A percentile compares a stretch with the other conserved stretches of the same genome.
Conservation (phyloP, 1,140 invertebrate species). For the Cylas formicarius region DNA sequence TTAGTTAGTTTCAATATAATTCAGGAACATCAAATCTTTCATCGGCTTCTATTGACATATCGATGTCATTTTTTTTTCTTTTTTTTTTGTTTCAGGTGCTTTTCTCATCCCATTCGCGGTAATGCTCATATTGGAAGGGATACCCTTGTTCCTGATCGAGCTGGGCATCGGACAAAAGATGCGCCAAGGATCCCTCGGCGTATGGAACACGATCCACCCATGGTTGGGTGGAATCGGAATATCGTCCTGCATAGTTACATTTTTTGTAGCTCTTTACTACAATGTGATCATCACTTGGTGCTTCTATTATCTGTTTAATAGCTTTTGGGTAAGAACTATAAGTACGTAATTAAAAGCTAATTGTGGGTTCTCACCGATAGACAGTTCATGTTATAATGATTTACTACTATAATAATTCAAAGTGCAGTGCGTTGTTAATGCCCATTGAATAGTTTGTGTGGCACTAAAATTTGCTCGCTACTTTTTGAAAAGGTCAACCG, state of each 20-base stretch:
- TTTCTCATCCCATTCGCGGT: slow-evolving; percentile 95
- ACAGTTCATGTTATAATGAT: too few species aligned
- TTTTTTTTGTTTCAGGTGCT: slow-evolving; percentile 61
- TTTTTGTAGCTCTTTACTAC: slow-evolving; percentile 91
- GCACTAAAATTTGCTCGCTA: too few species aligned
- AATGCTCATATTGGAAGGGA: slow-evolving; percentile 87
- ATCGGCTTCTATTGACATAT: too few species aligned
- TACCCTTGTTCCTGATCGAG: slow-evolving; percentile 90
- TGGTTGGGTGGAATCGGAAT: slow-evolving; percentile 87
- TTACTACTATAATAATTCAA: too few species aligned
- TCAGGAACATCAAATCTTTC: too few species aligned
- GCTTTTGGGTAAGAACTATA: slow-evolving; percentile 62
- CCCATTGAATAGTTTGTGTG: too few species aligned
- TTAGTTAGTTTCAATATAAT: too few species aligned
- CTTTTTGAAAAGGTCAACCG: too few species aligned
- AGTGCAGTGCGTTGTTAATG: too few species aligned
- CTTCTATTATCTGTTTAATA: slow-evolving; percentile 91
- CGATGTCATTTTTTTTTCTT: not conserved
- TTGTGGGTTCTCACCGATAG: too few species aligned
- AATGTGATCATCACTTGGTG: slow-evolving; percentile 99
- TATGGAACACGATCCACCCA: slow-evolving; percentile 91
- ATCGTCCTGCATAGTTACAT: slow-evolving; percentile 83
- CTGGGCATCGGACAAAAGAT: slow-evolving; percentile 89
- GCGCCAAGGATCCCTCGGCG: slow-evolving; percentile 79
- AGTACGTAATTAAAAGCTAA: too few species aligned